Evolutionary conservation across 2,113 vertebrate genomes (phyloP), one percentile per base, ranked within the genome.

Genomic region (Ailuropoda melanoleuca): DNA sequence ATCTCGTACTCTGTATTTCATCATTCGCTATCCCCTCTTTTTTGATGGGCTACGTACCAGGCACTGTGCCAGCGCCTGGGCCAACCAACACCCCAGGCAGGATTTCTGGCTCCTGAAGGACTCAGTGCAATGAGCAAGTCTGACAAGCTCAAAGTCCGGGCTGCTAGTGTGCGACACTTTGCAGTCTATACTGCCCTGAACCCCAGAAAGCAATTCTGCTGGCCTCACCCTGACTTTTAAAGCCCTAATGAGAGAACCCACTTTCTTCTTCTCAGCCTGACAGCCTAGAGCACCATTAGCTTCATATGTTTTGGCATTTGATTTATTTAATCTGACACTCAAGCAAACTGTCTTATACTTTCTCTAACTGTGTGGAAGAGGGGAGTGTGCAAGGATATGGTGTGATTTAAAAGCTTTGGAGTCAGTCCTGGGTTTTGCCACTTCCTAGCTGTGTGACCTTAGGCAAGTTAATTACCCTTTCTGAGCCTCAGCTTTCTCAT

Each of bases 241-340:
- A 80, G n/a, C 88, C 58, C 37, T 95, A 66, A 86, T 74, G 95
- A 97, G 93, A 84, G n/a, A 94, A 68, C 17, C 70, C 84, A 53
- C 77, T 62, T 72, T 58, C 43, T 72, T 72, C 50, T 86, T 46
- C 58, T 55, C 24, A 46, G 77, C 87, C 84, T 70, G 89, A 91
- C 74, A 88, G 48, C 72, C 66, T 62, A 64, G 92, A 66, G 75
- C 80, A 87, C 89, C 14, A n/a, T 56, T 50, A 95, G 72, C 46
- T 39, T 95, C 96, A 46, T 39, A 34, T 11, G 48, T 60, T 78
- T 68, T 92, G 97, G 92, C 95, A 70, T 90, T 43, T 93, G 92
- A 93, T 92, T 93, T 88, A 97, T 97, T 87, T 90, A 62, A 83
- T 64, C 13, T 46, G 97, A 95, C 91, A 85, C 31, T 50, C 0